Evolutionary conservation across 2,888 invertebrate species (phyloP), one percentile per base, ranked within the genome.

Genomic region (Nomada lathburiana): DNA sequence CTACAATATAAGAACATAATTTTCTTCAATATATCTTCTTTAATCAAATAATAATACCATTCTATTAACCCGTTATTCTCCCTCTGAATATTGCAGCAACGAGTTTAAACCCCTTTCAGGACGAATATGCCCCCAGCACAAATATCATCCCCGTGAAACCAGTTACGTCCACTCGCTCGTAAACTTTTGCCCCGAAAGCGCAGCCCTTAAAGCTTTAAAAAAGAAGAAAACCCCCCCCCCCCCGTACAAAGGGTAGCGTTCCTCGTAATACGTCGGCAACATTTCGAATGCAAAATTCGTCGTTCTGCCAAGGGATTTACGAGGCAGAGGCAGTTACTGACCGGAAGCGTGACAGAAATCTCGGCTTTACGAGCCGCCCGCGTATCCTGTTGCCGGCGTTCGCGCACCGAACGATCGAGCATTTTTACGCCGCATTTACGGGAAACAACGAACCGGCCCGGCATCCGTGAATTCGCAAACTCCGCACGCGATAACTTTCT

Each of bases 391-490:
- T 20, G 42, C 29, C n/a, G 20, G n/a, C 62, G 68, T 69, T 79
- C 60, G 50, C 59, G 57, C 13, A 64, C 13, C 26, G 63, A 67
- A 53, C 57, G 68, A 62, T 52, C 68, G 29, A 7, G 0, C 63
- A 70, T 60, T 73, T 86, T 20, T 57, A 57, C 26, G 20, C 13
- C 0, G 47, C 11, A 16, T 47, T 47, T 79, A 84, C 70, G 72
- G 18, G 53, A 26, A 60, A 74, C 76, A 69, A 67, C 50, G 70
- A 18, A 52, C 53, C 26, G 2, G 18, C 3, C n/a, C 50, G 77
- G 52, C 53, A 26, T 2, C 36, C 59, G 52, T 87, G 82, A 80
- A 87, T 84, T 55, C 52, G 10, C 23, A 57, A 57, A 7, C 1
- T 36, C 26, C 13, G 23, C 57, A 23, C 4, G 23, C 20, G 9